Evolutionary conservation across 2,888 invertebrate genomes (phyloP).

Genomic region (Nomada hirtipes): DNA sequence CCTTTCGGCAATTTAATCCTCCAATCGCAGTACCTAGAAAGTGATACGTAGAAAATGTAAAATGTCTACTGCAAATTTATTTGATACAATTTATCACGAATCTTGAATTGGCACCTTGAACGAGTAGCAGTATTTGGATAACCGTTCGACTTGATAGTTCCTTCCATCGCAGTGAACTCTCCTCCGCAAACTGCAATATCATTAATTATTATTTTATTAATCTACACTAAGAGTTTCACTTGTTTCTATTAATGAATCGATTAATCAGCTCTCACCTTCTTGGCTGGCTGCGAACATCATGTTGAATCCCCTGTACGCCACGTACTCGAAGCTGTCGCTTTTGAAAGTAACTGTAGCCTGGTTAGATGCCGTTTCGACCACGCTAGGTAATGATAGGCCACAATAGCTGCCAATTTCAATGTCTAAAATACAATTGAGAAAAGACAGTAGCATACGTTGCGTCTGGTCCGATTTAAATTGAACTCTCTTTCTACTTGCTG

Average conservation of each 20-base stretch:
- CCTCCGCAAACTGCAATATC: constrained; percentile 88
- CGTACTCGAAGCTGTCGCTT: constrained; percentile 83
- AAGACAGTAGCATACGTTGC: no score
- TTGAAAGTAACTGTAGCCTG: constrained; percentile 86
- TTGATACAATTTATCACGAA: no score
- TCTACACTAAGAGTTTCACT: neutral
- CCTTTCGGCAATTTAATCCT: constrained; percentile 88
- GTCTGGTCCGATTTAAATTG: neutral
- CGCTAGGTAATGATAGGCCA: constrained; percentile 81
- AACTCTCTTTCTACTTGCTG: constrained; percentile 34
- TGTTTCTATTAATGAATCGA: neutral
- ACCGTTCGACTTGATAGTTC: constrained; percentile 89
- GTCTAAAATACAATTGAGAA: constrained; percentile 31
- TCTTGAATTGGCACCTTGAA: constrained; percentile 25
- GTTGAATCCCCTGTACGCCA: constrained; percentile 86
- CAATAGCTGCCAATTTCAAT: constrained; percentile 81
- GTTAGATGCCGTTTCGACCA: constrained; percentile 85
- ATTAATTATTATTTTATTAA: neutral
- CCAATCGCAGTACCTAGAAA: constrained; percentile 88
- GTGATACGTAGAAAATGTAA: neutral
- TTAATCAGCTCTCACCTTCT: constrained; percentile 75
- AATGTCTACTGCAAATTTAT: neutral
- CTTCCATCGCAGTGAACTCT: constrained; percentile 86
- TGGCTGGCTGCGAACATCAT: constrained; percentile 87
- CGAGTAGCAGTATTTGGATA: constrained; percentile 86